Evolutionary conservation across 2,797 vertebrate genomes (phyloP).

Genomic region (Neosalanx taihuensis): DNA sequence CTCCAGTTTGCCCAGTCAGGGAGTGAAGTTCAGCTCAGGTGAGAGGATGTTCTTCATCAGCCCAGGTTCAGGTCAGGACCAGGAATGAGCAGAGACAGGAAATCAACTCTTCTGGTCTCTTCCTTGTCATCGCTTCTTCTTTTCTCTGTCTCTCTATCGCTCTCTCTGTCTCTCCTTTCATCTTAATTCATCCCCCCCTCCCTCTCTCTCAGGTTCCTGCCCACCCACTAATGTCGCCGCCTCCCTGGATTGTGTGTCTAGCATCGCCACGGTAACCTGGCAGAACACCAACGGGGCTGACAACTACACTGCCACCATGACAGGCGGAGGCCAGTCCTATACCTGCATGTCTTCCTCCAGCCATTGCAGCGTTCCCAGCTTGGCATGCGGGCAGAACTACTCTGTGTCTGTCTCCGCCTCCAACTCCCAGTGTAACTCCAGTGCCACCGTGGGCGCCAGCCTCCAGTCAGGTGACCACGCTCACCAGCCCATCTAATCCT

Average conservation of each 20-base stretch:
- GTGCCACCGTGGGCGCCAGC: slow-evolving; percentile 18
- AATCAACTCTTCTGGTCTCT: neutral
- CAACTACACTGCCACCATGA: too few species aligned
- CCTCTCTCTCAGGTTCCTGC: too few species aligned
- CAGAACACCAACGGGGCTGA: too few species aligned
- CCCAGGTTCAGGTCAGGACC: neutral
- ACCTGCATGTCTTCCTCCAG: neutral
- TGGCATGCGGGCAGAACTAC: slow-evolving; percentile 66
- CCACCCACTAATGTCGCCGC: too few species aligned
- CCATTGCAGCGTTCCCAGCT: slow-evolving; percentile 43
- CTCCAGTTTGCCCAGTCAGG: slow-evolving; percentile 56
- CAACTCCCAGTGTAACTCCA: slow-evolving; percentile 56
- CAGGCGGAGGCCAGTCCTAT: too few species aligned
- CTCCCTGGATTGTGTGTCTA: too few species aligned
- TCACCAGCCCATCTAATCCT: too few species aligned
- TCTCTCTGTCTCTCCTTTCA: neutral
- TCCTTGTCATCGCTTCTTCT: neutral
- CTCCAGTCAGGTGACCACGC: slow-evolving; percentile 60
- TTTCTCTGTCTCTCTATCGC: neutral
- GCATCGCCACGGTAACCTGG: too few species aligned
- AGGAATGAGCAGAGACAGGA: neutral
- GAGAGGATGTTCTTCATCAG: neutral
- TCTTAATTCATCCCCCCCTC: neutral
- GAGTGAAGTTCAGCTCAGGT: slow-evolving; percentile 55
- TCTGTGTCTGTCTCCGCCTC: slow-evolving; percentile 65